Evolutionary conservation across 1,140 invertebrate genomes (phyloP).

Genomic region (Leptinotarsa texana): DNA sequence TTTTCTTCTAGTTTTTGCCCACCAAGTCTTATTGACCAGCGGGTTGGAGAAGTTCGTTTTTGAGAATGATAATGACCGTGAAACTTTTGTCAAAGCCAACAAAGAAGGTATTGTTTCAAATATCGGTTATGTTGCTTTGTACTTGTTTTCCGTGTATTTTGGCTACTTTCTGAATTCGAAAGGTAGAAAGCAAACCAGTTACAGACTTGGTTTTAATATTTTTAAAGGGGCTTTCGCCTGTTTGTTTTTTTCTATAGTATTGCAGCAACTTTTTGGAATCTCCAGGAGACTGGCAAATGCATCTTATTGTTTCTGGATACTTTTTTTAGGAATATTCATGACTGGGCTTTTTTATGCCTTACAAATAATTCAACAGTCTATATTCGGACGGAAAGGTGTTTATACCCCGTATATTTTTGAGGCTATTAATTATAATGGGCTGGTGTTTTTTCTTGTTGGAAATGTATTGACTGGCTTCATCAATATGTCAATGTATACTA

Average conservation of each 20-base stretch:
- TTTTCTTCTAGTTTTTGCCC: slow-evolving; percentile 61
- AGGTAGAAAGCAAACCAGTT: slow-evolving; percentile 34
- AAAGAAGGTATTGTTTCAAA: slow-evolving; percentile 86
- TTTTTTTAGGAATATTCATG: slow-evolving; percentile 63
- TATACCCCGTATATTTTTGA: slow-evolving; percentile 63
- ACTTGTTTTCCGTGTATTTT: slow-evolving; percentile 73
- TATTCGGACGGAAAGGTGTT: slow-evolving; percentile 40
- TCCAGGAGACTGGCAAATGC: slow-evolving; percentile 78
- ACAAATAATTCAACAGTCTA: slow-evolving; percentile 59
- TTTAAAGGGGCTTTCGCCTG: slow-evolving; percentile 56
- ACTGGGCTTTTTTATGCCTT: slow-evolving; percentile 61
- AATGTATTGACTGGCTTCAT: slow-evolving; percentile 81
- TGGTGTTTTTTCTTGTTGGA: slow-evolving; percentile 76
- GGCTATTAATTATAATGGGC: slow-evolving; percentile 74
- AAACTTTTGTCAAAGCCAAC: slow-evolving; percentile 78
- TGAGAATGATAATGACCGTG: slow-evolving; percentile 59
- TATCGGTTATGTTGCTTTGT: slow-evolving; percentile 82
- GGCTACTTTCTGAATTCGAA: slow-evolving; percentile 61
- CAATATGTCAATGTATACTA: slow-evolving; percentile 71
- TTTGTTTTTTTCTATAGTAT: slow-evolving; percentile 58
- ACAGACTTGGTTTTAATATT: slow-evolving; percentile 46
- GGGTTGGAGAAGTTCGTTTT: slow-evolving; percentile 77
- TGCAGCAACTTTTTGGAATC: slow-evolving; percentile 58
- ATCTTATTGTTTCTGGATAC: slow-evolving; percentile 75
- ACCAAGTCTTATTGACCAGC: slow-evolving; percentile 70